Evolutionary conservation across 2,888 invertebrate genomes (phyloP).

Genomic region (Drosophila flavopinicola): DNA sequence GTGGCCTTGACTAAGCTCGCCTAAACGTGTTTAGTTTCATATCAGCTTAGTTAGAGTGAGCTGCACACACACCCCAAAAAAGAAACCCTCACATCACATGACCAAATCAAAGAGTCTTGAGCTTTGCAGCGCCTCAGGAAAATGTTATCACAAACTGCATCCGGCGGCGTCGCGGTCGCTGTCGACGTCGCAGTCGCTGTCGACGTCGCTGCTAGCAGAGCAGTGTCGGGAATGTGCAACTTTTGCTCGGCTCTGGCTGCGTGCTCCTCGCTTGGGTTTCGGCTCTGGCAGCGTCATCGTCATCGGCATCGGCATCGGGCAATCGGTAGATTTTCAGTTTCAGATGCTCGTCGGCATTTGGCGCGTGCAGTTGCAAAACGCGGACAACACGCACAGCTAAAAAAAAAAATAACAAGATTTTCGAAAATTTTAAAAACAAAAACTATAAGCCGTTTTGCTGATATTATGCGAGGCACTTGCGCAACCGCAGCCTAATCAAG

Average conservation of each 20-base stretch:
- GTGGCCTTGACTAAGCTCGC: constrained; percentile 47
- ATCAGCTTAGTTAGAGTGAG: constrained; percentile 31
- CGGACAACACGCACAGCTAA: constrained; percentile 15
- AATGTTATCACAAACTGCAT: constrained; percentile 79
- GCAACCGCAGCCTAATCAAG: constrained; percentile 18
- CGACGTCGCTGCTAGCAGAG: not conserved
- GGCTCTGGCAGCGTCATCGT: constrained; percentile 23
- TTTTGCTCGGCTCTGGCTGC: constrained; percentile 16
- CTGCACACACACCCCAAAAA: constrained; percentile 3
- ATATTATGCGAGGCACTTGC: constrained; percentile 49
- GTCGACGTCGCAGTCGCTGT: constrained; percentile 13
- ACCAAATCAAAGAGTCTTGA: constrained; percentile 40
- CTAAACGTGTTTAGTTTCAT: constrained; percentile 42
- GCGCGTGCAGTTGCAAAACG: constrained; percentile 68
- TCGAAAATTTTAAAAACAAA: constrained; percentile 10
- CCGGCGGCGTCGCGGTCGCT: constrained; percentile 52
- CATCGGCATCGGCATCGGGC: constrained; percentile 27
- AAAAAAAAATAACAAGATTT: constrained; percentile 12
- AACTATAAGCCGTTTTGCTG: not conserved
- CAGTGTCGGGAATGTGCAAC: constrained; percentile 15
- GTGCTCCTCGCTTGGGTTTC: constrained; percentile 12
- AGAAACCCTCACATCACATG: constrained; percentile 12
- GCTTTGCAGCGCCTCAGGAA: constrained; percentile 54
- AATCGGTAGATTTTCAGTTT: constrained; percentile 47
- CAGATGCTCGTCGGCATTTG: constrained; percentile 77